phyloP scores from a whole-genome alignment of 2,113 vertebrate species.

The Heteronetta atricapilla region DNA sequence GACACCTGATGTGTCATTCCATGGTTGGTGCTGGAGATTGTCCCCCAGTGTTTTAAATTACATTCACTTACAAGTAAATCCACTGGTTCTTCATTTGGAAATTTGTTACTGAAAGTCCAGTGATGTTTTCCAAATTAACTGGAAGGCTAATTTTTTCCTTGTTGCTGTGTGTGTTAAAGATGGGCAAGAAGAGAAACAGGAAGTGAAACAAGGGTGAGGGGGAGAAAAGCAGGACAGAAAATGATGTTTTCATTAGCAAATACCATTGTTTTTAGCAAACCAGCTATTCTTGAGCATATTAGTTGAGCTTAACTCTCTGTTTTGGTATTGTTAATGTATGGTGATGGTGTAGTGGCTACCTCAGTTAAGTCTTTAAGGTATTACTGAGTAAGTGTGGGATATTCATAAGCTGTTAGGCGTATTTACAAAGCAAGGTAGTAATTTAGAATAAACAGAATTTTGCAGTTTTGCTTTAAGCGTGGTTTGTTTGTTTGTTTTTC shows the following conservation, averaged over 20 bases:
- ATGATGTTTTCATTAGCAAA: neutral
- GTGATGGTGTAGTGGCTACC: conserved; percentile 7
- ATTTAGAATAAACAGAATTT: neutral
- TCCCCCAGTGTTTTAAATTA: neutral
- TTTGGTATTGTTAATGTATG: neutral
- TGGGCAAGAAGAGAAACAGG: neutral
- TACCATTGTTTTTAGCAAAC: neutral
- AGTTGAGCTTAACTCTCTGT: neutral
- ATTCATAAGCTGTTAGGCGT: neutral
- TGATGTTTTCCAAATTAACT: neutral
- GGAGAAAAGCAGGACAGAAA: neutral
- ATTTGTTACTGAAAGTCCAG: neutral
- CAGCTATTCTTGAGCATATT: neutral
- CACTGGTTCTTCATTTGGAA: neutral
- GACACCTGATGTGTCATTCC: neutral
- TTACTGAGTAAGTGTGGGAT: neutral
- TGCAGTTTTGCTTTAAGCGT: neutral
- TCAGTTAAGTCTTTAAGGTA: conserved; percentile 19
- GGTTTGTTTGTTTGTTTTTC: neutral
- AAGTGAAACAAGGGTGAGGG: neutral
- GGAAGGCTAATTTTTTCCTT: neutral
- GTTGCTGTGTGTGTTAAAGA: neutral
- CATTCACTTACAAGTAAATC: neutral
- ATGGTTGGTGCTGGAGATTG: neutral
- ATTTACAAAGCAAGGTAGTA: neutral